Evolutionary conservation across 30 jellyfish, hydroid and myxozoan genomes (phyloP), one percentile per base, ranked within the genome.

Genomic region (Aurelia coerulea): DNA sequence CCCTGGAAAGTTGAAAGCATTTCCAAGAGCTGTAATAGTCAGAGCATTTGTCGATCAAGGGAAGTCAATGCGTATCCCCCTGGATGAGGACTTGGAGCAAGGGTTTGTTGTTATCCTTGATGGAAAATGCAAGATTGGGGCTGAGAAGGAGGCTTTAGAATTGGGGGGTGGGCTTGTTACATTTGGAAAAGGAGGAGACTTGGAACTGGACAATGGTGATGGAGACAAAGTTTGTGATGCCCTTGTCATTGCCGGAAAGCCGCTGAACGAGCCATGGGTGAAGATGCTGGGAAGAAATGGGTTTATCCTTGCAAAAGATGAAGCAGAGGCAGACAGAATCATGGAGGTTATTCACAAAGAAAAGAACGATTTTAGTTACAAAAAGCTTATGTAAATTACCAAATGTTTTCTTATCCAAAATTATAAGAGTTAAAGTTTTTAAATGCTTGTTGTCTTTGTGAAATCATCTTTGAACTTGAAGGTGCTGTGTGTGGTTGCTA

Each of bases 251-350:
- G 89, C 89, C 5, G 89, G 89, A 49, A 79, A 79, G 60, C 89
- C 89, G 3, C 39, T 79, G 49, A 65, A 79, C 51, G 89, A 79
- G 73, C 89, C 89, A 65, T 79, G 89, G 89, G 89, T 79, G 80
- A 79, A 79, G 14, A 68, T 79, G 23, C 74, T 79, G 42, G 89
- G 89, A 35, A 79, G 89, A 33, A 79, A 79, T 79, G 89, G 89
- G 18, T 79, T 79, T 15, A 79, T 79, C 33, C 66, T 79, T 64
- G 89, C 89, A 16, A 79, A 79, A 35, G 89, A 79, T 49, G 89
- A 79, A 42, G 73, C 50, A 63, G 89, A 79, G 49, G 89, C 89
- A 31, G 62, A 79, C 16, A 64, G 19, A 34, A 70, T 79, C 12
- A 79, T 79, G 89, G 80, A 79, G 46, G 80, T 64, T 34, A 50